Conservation (phyloP, 2,888 invertebrate species). For the Pollenia labialis region DNA sequence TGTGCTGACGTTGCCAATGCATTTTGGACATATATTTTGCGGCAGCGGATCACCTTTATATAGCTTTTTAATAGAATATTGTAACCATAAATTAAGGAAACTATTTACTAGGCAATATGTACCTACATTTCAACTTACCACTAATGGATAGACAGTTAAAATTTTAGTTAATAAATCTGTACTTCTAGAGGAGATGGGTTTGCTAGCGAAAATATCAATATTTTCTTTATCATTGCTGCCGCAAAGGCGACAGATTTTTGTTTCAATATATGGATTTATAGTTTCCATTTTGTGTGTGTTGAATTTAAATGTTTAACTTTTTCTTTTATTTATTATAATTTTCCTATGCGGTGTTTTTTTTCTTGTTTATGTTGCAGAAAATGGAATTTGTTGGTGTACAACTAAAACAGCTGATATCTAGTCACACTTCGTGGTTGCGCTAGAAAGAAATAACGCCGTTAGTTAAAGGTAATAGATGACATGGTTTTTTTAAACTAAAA, state of each 20-base stretch:
- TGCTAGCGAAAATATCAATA: slow-evolving; percentile 76
- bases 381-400: slow-evolving; percentile 62
- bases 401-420: slow-evolving; percentile 52
- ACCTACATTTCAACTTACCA: slow-evolving; percentile 70
- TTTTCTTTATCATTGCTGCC: slow-evolving; percentile 77
- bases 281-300: slow-evolving; percentile 36
- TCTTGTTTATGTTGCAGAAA: slow-evolving; percentile 57
- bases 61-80: slow-evolving; percentile 73
- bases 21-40: slow-evolving; percentile 79
- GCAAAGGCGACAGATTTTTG: slow-evolving; percentile 79
- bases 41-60: slow-evolving; percentile 80
- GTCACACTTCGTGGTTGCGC: not conserved
- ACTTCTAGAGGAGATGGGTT: slow-evolving; percentile 61
- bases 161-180: slow-evolving; percentile 77
- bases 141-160: slow-evolving; percentile 78
- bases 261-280: slow-evolving; percentile 57
- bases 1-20: slow-evolving; percentile 74
- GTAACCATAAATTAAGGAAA: not conserved
- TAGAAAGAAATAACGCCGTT: slow-evolving; percentile 18
- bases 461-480: not conserved
- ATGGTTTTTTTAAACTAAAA: not conserved
- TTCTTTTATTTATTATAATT: slow-evolving; percentile 45
- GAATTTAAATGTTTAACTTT: not conserved
- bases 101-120: not conserved
- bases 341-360: slow-evolving; percentile 65